Base-by-base conservation (phyloP, 2,888 invertebrate genomes). In the Holacanthella duospinosa region DNA sequence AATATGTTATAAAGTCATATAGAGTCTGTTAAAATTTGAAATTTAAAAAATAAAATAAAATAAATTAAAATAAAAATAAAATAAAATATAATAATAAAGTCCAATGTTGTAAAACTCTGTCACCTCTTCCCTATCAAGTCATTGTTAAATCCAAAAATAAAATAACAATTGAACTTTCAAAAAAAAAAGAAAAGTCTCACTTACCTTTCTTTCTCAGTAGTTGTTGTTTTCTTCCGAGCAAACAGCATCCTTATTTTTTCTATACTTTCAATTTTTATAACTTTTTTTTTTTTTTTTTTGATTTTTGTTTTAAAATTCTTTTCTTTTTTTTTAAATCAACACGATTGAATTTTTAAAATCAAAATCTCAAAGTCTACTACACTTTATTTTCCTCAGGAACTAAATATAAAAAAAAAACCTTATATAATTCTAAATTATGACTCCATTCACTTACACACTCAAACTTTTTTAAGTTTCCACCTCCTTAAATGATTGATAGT, bases 191-290 rank as follows among this genome's bases (percentile, higher is more conserved):
- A 36, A 16, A 9, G 36, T 9, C 9, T 16, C 36, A 36, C 48
- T 48, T 48, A 48, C 48, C 48, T 48, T 48, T 48, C 48, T 21
- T 48, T 48, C 21, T 48, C 48, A n/a, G 48, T 21, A 9, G 48
- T n/a, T 21, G 48, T 21, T 21, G 48, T 48, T 21, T 48, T 48
- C n/a, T 48, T 48, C 21, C 48, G 12, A 48, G 48, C 48, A 48
- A 48, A 48, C 21, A 48, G n/a, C 48, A 48, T 48, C 4, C 16
- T n/a, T n/a, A n/a, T n/a, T n/a, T n/a, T 36, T 36, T 36, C 36
- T 12, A 6, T 12, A 36, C 9, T 36, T 36, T 36, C 16, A 16
- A 36, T 12, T 36, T 36, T 36, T 36, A 12, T 12, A 36, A 36
- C 36, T 36, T 36, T 36, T 12, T 36, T 36, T 36, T 36, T 6